Base-by-base conservation (phyloP, 2,888 invertebrate species). In the Caenorhabditis uteleia region DNA sequence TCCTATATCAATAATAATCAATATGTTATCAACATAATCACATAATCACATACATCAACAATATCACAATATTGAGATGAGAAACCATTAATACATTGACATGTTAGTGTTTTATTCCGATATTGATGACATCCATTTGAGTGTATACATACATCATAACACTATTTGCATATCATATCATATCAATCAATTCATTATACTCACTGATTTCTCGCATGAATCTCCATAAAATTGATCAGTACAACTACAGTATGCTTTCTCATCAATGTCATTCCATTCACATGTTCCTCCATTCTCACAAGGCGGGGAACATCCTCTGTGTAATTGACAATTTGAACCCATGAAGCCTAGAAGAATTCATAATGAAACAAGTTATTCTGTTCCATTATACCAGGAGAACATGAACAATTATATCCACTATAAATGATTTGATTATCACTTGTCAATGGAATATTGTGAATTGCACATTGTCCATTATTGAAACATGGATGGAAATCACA, bases 251-350 rank as follows among this genome's bases (percentile, higher is more conserved):
- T 39, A 14, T 6, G 61, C 43, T 8, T 10, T 26, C n/a, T 25
- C 56, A n/a, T 23, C 12, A n/a, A n/a, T n/a, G 5, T 26, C 6
- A 31, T 31, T 21, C 10, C 57, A 27, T 1, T 38, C 16, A 39
- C 62, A 64, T 21, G 51, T 53, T 31, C 62, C 62, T 26, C 62
- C 62, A 33, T 64, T 56, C 39, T 64, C 31, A 44, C 62, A 64
- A 1, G 6, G 18, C 1, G 48, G 51, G 5, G 31, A 23, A 18
- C 47, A 42, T 10, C n/a, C n/a, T n/a, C n/a, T n/a, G n/a, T 26
- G n/a, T 21, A 27, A 3, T 12, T 62, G 51, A 31, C 62, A 62
- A 20, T 51, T 56, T 14, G 47, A 36, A 38, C 62, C 62, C 14
- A 27, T 29, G 6, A 21, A 56, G 7, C 48, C 56, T 56, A 26